Base-by-base conservation (phyloP, 2,888 invertebrate species). In the Mantis religiosa region DNA sequence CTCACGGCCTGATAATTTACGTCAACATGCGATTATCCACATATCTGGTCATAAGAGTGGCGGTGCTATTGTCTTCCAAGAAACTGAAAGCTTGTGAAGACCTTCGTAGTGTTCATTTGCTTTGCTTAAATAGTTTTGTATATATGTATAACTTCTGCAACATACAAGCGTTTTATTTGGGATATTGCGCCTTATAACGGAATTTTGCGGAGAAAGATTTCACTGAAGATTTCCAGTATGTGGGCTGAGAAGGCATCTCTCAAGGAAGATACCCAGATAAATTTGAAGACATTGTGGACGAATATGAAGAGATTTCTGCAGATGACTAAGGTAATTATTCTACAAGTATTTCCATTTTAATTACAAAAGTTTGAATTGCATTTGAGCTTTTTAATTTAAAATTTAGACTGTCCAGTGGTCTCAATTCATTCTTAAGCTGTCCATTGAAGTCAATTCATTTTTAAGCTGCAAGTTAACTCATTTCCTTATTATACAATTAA, bases 31-130 rank as follows among this genome's bases (percentile, higher is more conserved):
- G 8, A 81, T 54, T 28, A 86, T 86, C 30, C 86, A 86, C 92
- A 92, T 88, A 92, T 92, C n/a, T 91, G 91, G 41, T 41, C 54
- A 71, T 71, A 71, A 91, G 88, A 71, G 54, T 71, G 54, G 20
- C 54, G 54, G 20, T 20, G 54, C 54, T 71, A 71, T 71, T 71
- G 54, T 71, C 25, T 71, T 71, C 25, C 54, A 71, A 71, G 54
- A 71, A 71, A 71, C 54, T 71, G 54, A 71, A 25, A 71, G 54
- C 54, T 71, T 71, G 54, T 71, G 54, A 71, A 71, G 54, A 71
- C 25, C 54, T 71, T 71, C 25, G 54, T 6, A 25, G 25, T 20
- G 54, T 6, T 71, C 4, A 71, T 6, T 71, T 71, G 20, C 2
- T 6, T 71, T 71, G 54, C 54, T 71, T 71, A 20, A 3, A 71